phyloP scores from a whole-genome alignment of 2,888 invertebrate genomes.

The Beris morrisii region DNA sequence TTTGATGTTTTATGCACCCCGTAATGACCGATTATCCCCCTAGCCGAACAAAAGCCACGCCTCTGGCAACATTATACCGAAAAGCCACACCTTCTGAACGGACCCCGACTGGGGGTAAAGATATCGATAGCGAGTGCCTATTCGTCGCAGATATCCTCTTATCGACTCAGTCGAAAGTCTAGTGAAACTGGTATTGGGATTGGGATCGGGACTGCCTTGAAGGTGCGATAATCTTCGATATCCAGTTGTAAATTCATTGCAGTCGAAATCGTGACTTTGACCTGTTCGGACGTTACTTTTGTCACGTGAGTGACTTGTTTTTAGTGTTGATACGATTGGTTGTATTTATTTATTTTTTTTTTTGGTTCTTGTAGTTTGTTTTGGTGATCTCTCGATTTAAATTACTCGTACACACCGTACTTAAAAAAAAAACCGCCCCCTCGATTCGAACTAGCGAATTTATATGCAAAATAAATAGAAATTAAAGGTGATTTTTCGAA shows the following conservation, averaged over 20 bases:
- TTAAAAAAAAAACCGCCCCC: too few species aligned
- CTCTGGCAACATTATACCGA: background rate
- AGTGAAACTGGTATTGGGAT: background rate
- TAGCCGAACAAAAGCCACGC: constrained; percentile 28
- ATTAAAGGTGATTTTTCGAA: too few species aligned
- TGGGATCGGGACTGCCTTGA: background rate
- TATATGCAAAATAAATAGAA: too few species aligned
- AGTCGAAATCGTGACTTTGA: constrained; percentile 38
- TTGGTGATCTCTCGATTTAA: too few species aligned
- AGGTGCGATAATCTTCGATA: constrained; percentile 19
- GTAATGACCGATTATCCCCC: constrained; percentile 39
- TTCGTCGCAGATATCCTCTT: constrained; percentile 16
- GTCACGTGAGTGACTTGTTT: too few species aligned
- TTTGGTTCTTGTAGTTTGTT: too few species aligned
- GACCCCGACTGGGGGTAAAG: constrained; percentile 9
- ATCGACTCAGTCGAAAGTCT: too few species aligned
- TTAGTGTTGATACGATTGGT: too few species aligned
- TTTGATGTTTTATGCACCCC: constrained; percentile 36
- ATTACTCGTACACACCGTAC: too few species aligned
- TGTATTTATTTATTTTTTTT: too few species aligned
- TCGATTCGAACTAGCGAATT: too few species aligned
- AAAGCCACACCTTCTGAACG: background rate
- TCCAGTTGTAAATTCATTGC: constrained; percentile 10
- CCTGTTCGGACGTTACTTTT: constrained; percentile 29
- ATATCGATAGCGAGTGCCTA: constrained; percentile 16